phyloP scores from a whole-genome alignment of 2,113 vertebrate genomes.

The Pteruthius melanotis region DNA sequence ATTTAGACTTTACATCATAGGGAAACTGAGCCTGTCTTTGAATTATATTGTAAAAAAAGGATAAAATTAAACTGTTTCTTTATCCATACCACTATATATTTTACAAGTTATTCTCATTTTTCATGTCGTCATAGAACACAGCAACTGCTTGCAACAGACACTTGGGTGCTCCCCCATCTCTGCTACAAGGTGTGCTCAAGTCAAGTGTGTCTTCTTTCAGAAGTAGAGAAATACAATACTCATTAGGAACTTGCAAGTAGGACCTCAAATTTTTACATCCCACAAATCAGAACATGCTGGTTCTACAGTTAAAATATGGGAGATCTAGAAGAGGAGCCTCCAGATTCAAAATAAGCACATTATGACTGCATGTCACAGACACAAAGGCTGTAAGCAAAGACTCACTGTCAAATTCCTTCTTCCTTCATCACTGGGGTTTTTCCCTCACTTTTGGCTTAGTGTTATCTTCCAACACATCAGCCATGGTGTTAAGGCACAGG shows the following conservation, averaged over 20 bases:
- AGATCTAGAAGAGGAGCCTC: not conserved
- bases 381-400: not conserved
- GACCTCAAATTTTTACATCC: not conserved
- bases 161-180: not conserved
- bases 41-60: conserved; percentile 45
- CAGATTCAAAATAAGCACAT: not conserved
- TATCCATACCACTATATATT: conserved; percentile 48
- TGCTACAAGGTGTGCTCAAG: not conserved
- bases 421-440: not conserved
- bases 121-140: not conserved
- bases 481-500: not conserved
- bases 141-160: not conserved
- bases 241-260: not conserved
- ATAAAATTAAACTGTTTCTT: conserved; percentile 64
- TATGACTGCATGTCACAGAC: not conserved
- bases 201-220: not conserved
- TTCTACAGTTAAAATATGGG: not conserved
- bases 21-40: conserved; percentile 48
- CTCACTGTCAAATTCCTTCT: not conserved
- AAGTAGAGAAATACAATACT: not conserved
- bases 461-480: not conserved
- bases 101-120: conserved; percentile 26
- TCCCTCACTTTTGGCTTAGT: not conserved
- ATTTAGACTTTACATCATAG: conserved; percentile 29
- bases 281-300: not conserved